A percentile compares a stretch with the other conserved stretches of the same genome.
phyloP scores from a whole-genome alignment of 1,140 invertebrate species.

The Aphaenogaster floridana region DNA sequence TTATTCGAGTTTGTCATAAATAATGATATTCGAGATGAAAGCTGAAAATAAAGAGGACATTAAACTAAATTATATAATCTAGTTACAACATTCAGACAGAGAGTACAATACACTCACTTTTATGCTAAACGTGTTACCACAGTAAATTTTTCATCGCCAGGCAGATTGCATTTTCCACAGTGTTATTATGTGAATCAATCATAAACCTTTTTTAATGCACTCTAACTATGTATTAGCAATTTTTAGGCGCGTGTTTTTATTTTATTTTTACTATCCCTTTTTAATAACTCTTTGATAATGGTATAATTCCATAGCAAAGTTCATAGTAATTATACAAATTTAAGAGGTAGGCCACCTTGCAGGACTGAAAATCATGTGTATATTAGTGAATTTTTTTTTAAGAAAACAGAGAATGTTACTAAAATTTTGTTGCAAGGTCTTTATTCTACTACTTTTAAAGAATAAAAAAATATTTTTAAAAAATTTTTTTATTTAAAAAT shows the following conservation, averaged over 20 bases:
- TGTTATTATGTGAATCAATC: background rate
- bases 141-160: slow-evolving; percentile 11
- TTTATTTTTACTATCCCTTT: background rate
- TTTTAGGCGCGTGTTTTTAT: background rate
- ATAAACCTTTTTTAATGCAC: background rate
- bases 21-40: background rate
- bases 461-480: too few relatives aligned
- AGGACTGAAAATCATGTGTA: too few relatives aligned
- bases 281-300: background rate
- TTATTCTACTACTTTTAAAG: too few relatives aligned
- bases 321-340: background rate
- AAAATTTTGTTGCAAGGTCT: too few relatives aligned
- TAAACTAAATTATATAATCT: background rate
- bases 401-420: too few relatives aligned
- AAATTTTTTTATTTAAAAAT: too few relatives aligned
- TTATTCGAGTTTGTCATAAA: background rate
- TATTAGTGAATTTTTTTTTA: too few relatives aligned
- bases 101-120: background rate
- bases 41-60: background rate
- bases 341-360: background rate
- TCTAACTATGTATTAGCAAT: background rate
- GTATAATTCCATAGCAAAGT: background rate
- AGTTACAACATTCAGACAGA: background rate
- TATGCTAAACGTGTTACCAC: background rate
- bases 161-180: background rate